phyloP scores from a whole-genome alignment of 2,113 vertebrate genomes.

The Clupea harengus region DNA sequence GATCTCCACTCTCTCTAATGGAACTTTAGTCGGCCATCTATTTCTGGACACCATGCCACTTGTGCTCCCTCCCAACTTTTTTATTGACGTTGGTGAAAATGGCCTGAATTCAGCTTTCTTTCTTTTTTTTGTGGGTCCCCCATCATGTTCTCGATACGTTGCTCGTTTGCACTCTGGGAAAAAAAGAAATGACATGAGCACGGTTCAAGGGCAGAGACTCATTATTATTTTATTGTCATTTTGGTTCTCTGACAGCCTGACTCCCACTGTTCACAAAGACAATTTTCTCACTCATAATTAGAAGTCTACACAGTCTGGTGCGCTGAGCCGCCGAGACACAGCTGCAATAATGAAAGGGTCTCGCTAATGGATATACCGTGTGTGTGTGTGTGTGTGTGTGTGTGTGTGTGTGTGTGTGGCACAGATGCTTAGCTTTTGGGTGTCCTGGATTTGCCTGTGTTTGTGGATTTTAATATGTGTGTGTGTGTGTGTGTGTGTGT shows the following conservation, averaged over 20 bases:
- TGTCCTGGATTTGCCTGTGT: not conserved
- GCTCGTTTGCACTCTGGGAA: not conserved
- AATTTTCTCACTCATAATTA: conserved; percentile 12
- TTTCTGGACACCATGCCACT: not conserved
- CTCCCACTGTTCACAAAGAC: not conserved
- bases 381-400: not conserved
- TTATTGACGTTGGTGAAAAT: not conserved
- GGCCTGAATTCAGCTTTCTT: not conserved
- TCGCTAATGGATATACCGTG: not conserved
- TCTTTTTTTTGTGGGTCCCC: not conserved
- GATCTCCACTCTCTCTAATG: not conserved
- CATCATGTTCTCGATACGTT: not conserved
- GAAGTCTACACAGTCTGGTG: not conserved
- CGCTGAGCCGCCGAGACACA: not conserved
- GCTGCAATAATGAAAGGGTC: not conserved
- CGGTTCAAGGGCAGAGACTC: not conserved
- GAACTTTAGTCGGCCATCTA: not conserved
- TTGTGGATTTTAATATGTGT: not conserved
- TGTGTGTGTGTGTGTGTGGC: not conserved
- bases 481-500: not conserved
- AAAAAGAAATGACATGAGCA: not conserved
- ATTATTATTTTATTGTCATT: conserved; percentile 20
- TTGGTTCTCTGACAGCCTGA: not conserved
- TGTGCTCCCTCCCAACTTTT: not conserved
- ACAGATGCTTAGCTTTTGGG: not conserved